Base-by-base conservation (phyloP, 1,140 invertebrate species). In the Rhopalosiphum padi region DNA sequence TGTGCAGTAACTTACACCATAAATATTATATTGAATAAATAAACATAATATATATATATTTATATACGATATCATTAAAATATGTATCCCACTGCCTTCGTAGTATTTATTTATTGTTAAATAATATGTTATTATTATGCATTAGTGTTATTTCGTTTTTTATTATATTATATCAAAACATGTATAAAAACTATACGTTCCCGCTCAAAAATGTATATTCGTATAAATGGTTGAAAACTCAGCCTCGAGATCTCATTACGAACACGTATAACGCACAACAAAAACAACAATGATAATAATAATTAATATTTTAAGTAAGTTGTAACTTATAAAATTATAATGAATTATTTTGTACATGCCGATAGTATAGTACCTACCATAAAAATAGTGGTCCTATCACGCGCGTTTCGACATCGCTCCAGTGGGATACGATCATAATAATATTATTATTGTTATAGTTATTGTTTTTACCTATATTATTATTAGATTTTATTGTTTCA, bases 191-290 rank as follows among this genome's bases (percentile, higher is more conserved):
- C 1, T 89, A 68, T n/a, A 89, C 21, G 46, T 37, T 41, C n/a
- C 48, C 35, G 48, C 88, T 89, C 88, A 89, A 89, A 89, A 89
- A 89, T 55, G 8, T 51, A 35, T 55, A 55, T 25, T 30, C 35
- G 11, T 86, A 35, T 88, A 53, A 89, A 25, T 8, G 11, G 35
- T 25, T 41, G 87, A 89, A 55, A 55, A 37, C 8, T 37, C 51
- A 53, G n/a, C 48, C 35, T 53, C 51, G 22, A 89, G 35, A 89
- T 89, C 48, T 55, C 88, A 89, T 89, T 55, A 6, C 9, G 5
- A 46, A 77, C 1, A n/a, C n/a, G 60, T 86, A 48, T 46, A 30
- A 86, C 18, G 8, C 9, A 86, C 25, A 18, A 30, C 9, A 25
- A 86, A 25, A 77, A n/a, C 15, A 60, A 30, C 2, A 60, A 30